Conservation (phyloP, 1,140 invertebrate genomes). For the Nasonia vitripennis region DNA sequence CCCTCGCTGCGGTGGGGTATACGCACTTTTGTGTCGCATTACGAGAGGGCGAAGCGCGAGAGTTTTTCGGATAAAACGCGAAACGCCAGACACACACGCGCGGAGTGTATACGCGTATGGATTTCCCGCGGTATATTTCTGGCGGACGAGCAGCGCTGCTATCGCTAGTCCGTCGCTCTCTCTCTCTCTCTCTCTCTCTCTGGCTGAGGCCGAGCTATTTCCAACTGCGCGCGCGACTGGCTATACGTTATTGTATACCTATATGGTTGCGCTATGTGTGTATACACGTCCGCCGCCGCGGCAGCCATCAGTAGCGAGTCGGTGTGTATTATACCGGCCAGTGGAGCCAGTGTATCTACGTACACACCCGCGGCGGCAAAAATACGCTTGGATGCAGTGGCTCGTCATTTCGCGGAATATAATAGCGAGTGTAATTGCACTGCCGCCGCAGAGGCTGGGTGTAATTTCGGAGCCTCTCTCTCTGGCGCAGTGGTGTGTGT, state of each 20-base stretch:
- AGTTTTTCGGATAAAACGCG: no score
- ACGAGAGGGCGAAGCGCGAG: no score
- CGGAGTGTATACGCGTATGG: neutral
- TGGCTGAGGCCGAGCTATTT: neutral
- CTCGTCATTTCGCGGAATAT: neutral
- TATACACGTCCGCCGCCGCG: neutral
- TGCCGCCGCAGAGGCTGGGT: neutral
- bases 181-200: no score
- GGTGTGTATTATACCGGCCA: neutral
- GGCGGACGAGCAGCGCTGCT: neutral
- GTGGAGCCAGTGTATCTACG: neutral
- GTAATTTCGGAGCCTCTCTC: neutral
- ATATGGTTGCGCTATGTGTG: no score
- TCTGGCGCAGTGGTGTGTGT: fast-evolving
- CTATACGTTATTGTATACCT: no score
- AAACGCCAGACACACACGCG: no score
- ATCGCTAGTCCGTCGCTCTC: neutral
- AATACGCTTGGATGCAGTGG: neutral
- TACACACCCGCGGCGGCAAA: neutral
- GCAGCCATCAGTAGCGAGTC: neutral
- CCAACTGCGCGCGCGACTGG: neutral
- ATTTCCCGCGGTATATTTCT: slow-evolving; percentile 1
- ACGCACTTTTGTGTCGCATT: no score
- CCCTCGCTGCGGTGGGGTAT: no score
- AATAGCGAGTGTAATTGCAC: slow-evolving; percentile 5